Percentiles rank a stretch among this genome's conserved stretches.
Conservation (phyloP, 2,888 invertebrate species). For the Arctia plantaginis region DNA sequence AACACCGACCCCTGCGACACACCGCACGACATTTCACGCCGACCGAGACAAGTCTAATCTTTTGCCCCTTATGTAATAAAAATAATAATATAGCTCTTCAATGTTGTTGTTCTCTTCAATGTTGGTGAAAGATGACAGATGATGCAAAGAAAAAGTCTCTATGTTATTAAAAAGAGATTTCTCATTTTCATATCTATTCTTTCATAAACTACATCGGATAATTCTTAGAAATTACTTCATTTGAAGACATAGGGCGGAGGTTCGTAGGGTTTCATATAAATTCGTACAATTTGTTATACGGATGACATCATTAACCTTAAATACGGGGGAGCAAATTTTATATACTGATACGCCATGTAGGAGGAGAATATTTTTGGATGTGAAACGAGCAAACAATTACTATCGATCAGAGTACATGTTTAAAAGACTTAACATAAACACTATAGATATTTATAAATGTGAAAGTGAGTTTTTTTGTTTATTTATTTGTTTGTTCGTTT, state of each 20-base stretch:
- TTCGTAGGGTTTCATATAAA: conserved; percentile 71
- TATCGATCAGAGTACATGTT: not conserved
- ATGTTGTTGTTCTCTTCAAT: no score
- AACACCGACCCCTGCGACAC: no score
- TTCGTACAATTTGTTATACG: conserved; percentile 74
- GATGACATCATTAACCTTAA: conserved; percentile 73
- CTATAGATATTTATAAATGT: not conserved
- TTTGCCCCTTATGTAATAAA: no score
- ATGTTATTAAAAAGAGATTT: not conserved
- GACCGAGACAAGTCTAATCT: no score
- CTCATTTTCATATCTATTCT: conserved; percentile 31
- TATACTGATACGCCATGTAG: conserved; percentile 25
- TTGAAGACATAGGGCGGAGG: conserved; percentile 73
- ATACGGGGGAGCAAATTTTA: conserved; percentile 60
- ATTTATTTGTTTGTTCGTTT: no score
- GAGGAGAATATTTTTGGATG: conserved; percentile 20
- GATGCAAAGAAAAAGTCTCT: not conserved
- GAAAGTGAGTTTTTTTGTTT: no score
- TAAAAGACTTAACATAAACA: not conserved
- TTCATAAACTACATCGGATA: conserved; percentile 51
- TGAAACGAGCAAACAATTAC: not conserved
- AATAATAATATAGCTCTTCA: no score
- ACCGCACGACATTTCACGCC: no score
- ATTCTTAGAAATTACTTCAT: conserved; percentile 78
- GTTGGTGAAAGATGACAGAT: not conserved